Evolutionary conservation across 2,797 vertebrate species (phyloP).

Genomic region (Squalus acanthias): DNA sequence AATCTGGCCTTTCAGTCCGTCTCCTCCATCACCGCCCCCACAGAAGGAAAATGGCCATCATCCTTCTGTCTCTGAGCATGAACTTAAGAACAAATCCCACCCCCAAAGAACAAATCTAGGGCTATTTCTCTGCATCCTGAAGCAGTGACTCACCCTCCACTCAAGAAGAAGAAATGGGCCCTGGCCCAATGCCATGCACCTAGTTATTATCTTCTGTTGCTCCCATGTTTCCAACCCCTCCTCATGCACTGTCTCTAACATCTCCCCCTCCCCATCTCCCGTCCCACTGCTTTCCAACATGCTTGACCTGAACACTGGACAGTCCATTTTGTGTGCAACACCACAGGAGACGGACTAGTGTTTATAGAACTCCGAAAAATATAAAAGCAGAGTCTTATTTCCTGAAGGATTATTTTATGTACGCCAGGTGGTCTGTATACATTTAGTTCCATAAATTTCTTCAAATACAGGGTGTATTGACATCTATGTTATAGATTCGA

Average conservation of each 20-base stretch:
- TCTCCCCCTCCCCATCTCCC: no score
- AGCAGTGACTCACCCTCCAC: not conserved
- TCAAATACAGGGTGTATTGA: not conserved
- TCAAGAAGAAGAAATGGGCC: no score
- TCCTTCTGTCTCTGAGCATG: not conserved
- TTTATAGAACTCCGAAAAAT: not conserved
- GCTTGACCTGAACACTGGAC: not conserved
- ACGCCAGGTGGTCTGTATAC: not conserved
- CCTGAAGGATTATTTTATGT: not conserved
- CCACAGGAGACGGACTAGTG: not conserved
- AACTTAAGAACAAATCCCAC: not conserved
- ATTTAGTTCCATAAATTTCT: not conserved
- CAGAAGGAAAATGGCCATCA: not conserved
- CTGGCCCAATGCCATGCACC: not conserved
- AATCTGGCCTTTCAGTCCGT: not conserved
- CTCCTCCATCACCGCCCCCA: not conserved
- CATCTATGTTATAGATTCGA: not conserved
- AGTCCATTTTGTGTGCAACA: not conserved
- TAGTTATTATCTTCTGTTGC: not conserved
- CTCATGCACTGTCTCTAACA: not conserved
- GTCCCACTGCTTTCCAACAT: not conserved
- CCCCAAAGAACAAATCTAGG: not conserved
- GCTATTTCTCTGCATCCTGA: not conserved
- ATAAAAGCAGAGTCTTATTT: not conserved
- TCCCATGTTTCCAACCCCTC: not conserved